Evolutionary conservation across 2,888 invertebrate species (phyloP), one percentile per base, ranked within the genome.

Genomic region (Drosophila prostipennis): DNA sequence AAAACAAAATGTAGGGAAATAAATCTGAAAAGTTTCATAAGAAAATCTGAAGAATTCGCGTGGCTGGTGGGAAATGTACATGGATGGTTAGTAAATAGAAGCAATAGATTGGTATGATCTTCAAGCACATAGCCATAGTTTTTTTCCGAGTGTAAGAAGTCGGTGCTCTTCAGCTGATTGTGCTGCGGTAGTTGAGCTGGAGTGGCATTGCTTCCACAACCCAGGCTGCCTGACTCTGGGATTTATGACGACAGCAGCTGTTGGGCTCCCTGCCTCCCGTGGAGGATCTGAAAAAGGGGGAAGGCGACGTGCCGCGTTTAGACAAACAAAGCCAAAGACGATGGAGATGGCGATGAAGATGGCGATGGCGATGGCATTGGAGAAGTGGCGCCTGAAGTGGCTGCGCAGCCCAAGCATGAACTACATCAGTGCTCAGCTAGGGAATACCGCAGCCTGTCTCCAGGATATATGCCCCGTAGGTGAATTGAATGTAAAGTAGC

Each of bases 231-330:
- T 51, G 65, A 73, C 51, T 73, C 74, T 43, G 64, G 86, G 86
- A 82, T 88, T 87, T 82, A 82, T 82, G 86, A 77, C 73, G 68
- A 65, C 72, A 80, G 80, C 87, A 85, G 71, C 76, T 86, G 80
- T 69, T 76, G 70, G 68, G 59, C 72, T 53, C 37, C 36, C 68
- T 53, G 40, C 36, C 68, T 51, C 39, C 52, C 39, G 23, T n/a
- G n/a, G 40, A 48, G 60, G 60, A 26, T 45, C 43, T 51, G 34
- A 13, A 32, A 19, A 10, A 16, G 11, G n/a, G 43, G 43, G 51
- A 11, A 7, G 68, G 32, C 57, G 57, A 72, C 60, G 69, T 74
- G 75, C 74, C 55, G 59, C 74, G 55, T 39, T 69, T 69, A 68
- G 70, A 59, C 72, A 74, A 73, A 73, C 72, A 73, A 68, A 69